Conservation (phyloP, 1,140 invertebrate species). For the Oncopeltus fasciatus region DNA sequence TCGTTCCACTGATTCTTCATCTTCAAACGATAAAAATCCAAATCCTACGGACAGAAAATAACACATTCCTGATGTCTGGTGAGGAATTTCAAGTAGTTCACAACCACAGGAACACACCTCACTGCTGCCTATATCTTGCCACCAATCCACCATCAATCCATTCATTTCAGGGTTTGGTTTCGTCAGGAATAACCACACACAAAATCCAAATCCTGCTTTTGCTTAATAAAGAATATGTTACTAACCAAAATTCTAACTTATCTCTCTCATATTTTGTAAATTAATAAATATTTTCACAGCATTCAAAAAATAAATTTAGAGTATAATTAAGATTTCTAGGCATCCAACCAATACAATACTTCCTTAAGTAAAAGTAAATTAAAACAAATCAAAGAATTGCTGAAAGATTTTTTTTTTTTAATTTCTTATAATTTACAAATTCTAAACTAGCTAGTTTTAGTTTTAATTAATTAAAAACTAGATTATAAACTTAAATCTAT, state of each 20-base stretch:
- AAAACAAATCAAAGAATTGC: no score
- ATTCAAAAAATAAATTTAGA: no score
- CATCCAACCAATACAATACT: slow-evolving; percentile 17
- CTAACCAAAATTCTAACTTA: no score
- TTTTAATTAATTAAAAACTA: neutral
- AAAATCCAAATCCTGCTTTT: no score
- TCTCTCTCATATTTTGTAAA: no score
- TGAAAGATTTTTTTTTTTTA: neutral
- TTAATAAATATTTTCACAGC: no score
- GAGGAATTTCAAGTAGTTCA: neutral
- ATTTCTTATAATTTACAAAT: neutral
- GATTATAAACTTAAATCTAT: no score
- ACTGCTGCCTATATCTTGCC: slow-evolving; percentile 14
- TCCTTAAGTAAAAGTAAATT: no score
- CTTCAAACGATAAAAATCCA: slow-evolving; percentile 94
- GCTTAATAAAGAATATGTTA: no score
- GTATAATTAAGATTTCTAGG: no score
- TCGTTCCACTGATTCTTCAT: slow-evolving; percentile 84
- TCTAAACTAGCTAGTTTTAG: neutral
- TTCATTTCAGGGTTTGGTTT: no score
- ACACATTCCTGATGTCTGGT: slow-evolving; percentile 7
- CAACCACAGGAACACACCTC: neutral
- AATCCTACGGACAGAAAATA: slow-evolving; percentile 52
- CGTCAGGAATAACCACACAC: no score
- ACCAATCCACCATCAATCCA: neutral